These are phyloP conservation scores for Hemicrepidius hirtus DNA, from an alignment of 2,888 invertebrate species.

Conservation along the genomic window DNA sequence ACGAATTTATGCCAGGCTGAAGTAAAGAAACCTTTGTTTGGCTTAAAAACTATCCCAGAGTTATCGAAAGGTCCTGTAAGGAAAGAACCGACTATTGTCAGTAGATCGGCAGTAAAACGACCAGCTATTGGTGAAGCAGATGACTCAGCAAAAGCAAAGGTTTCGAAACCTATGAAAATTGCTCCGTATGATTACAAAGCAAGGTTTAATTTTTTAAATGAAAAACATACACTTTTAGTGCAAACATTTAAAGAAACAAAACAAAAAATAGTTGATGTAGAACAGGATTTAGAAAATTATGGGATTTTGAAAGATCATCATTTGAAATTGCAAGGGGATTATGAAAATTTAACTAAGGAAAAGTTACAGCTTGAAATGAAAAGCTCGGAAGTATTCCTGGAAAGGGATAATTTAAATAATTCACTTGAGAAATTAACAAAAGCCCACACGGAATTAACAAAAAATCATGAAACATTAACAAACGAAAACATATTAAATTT, in stretches of 20 bases:
- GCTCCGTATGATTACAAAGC: constrained; percentile 81
- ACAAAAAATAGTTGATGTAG: background rate
- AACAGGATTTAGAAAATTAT: background rate
- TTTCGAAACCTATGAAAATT: constrained; percentile 76
- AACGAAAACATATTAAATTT: background rate
- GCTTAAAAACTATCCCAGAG: background rate
- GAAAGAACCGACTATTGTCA: background rate
- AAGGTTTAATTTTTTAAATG: constrained; percentile 76
- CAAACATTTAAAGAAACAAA: background rate
- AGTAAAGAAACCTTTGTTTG: background rate
- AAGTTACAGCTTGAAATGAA: background rate
- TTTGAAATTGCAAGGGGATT: background rate
- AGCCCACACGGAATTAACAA: background rate
- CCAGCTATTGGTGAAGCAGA: constrained; percentile 1
- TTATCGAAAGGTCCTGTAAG: background rate
- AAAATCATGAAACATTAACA: background rate
- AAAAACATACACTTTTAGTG: constrained; percentile 72
- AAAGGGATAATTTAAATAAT: background rate
- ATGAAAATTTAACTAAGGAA: background rate
- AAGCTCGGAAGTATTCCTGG: background rate
- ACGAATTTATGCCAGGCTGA: background rate
- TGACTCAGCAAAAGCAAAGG: constrained; percentile 50
- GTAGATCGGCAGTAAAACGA: background rate
- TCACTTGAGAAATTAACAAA: background rate
- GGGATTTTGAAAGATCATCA: background rate